Evolutionary conservation across 2,113 vertebrate genomes (phyloP).

Genomic region (Microcebus lehilahytsara): DNA sequence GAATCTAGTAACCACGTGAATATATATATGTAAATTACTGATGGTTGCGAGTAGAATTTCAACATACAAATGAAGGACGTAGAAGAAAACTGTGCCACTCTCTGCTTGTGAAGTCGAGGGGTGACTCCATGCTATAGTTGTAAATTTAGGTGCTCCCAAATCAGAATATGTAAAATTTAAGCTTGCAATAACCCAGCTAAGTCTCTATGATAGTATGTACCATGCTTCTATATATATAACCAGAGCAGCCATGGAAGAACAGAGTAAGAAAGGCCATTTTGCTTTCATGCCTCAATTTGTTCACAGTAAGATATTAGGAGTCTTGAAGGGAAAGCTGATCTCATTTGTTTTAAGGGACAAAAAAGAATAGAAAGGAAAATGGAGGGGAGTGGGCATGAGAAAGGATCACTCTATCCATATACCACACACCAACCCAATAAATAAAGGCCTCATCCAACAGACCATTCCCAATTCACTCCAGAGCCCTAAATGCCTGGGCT

Average conservation of each 20-base stretch:
- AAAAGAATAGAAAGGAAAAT: background rate
- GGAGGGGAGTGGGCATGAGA: background rate
- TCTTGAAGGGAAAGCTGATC: background rate
- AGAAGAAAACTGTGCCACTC: background rate
- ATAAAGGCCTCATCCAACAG: background rate
- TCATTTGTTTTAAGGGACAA: background rate
- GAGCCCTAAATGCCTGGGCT: background rate
- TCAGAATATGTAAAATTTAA: background rate
- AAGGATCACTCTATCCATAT: background rate
- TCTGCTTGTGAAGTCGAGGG: background rate
- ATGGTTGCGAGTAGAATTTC: constrained; percentile 12
- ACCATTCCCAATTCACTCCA: background rate
- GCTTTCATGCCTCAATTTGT: background rate
- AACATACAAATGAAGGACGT: constrained; percentile 14
- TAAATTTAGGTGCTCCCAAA: background rate
- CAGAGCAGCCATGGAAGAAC: background rate
- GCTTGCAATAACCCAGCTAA: background rate
- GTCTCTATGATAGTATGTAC: background rate
- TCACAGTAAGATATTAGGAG: background rate
- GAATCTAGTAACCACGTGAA: constrained; percentile 37
- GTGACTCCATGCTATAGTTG: background rate
- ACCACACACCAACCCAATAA: background rate
- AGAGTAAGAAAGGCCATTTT: background rate
- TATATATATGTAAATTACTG: background rate
- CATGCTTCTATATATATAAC: background rate